Evolutionary conservation across 2,113 vertebrate species (phyloP).

Genomic region (Oxyruncus cristatus): DNA sequence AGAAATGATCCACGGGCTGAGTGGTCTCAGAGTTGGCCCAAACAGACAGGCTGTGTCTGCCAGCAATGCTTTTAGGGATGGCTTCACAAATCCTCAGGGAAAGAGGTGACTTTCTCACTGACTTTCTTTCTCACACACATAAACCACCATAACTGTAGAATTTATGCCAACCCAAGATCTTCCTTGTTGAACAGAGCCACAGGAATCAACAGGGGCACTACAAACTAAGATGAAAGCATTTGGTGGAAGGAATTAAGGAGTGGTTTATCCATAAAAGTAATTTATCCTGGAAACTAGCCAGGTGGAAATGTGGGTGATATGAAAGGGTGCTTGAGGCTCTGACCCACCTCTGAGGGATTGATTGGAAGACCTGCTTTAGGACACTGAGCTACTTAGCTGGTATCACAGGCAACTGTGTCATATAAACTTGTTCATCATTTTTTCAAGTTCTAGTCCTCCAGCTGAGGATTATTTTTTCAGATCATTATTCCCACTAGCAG

Average conservation of each 20-base stretch:
- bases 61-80: not conserved
- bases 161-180: not conserved
- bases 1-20: not conserved
- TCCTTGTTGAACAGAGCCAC: not conserved
- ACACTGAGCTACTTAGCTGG: not conserved
- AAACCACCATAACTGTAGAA: not conserved
- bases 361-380: not conserved
- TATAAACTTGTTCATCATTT: not conserved
- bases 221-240: not conserved
- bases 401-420: not conserved
- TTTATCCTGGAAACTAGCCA: not conserved
- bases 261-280: not conserved
- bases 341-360: not conserved
- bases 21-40: not conserved
- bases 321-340: not conserved
- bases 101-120: not conserved
- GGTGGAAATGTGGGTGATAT: not conserved
- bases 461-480: not conserved
- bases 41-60: not conserved
- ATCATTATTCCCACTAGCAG: not conserved
- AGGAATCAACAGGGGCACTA: not conserved
- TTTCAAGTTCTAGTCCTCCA: not conserved
- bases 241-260: not conserved
- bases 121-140: not conserved
- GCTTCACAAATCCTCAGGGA: not conserved